A percentile compares a stretch with the other conserved stretches of the same genome.
Evolutionary conservation across 2,888 invertebrate species (phyloP).

Genomic region (Conus canariensis): DNA sequence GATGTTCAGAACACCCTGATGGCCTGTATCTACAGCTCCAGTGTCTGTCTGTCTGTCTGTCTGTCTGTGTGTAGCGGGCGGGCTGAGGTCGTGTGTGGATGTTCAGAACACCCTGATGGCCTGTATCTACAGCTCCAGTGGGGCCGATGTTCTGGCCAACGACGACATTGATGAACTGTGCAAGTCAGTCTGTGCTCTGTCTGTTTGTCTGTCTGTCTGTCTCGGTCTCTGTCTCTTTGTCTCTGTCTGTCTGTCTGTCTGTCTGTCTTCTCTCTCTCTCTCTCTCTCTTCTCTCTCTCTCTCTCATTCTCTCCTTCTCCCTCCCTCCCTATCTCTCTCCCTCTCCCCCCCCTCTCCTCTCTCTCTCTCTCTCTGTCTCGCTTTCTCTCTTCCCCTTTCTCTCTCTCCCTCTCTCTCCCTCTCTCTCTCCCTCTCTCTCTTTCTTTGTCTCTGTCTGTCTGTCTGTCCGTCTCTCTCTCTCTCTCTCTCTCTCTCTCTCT

Average conservation of each 20-base stretch:
- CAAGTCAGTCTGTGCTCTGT: not conserved
- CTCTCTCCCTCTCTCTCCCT: no score
- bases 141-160: not conserved
- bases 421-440: no score
- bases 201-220: conserved; percentile 4
- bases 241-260: not conserved
- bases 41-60: not conserved
- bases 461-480: not conserved
- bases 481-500: not conserved
- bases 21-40: no score
- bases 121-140: conserved; percentile 4
- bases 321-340: no score
- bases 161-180: not conserved
- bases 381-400: no score
- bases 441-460: not conserved
- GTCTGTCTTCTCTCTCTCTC: not conserved
- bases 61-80: not conserved
- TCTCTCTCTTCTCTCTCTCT: no score
- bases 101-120: conserved; percentile 23
- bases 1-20: not conserved
- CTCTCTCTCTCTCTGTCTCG: no score
- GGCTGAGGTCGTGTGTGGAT: conserved; percentile 12
- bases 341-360: no score
- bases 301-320: no score
- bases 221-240: not conserved